These are phyloP conservation scores for Phallusia fumigata DNA, from an alignment of 23 tunicate genomes.

Conservation along the genomic window DNA sequence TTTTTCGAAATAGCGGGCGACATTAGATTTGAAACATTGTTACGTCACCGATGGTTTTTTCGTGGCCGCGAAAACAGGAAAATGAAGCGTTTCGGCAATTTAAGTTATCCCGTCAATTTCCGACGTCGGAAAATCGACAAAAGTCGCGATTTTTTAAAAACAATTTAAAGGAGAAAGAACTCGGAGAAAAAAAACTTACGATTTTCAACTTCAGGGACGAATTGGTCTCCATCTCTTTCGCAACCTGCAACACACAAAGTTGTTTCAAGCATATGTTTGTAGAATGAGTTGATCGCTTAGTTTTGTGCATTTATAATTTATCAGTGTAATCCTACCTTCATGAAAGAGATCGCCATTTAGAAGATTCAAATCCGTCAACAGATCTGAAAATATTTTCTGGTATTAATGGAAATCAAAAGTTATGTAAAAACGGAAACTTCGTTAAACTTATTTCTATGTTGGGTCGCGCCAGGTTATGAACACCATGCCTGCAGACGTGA, in stretches of 20 bases:
- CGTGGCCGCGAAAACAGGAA: neutral
- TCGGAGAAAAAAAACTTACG: constrained; percentile 41
- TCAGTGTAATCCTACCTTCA: constrained; percentile 34
- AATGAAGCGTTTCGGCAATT: neutral
- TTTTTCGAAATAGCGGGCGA: too few relatives aligned
- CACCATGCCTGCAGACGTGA: too few relatives aligned
- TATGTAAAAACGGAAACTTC: too few relatives aligned
- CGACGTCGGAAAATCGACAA: neutral
- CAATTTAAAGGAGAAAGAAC: neutral
- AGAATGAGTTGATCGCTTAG: too few relatives aligned
- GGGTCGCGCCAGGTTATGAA: too few relatives aligned
- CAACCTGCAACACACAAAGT: constrained; percentile 32
- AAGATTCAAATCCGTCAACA: constrained; percentile 41
- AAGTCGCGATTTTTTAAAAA: too few relatives aligned
- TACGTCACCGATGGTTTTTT: neutral
- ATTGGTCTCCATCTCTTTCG: constrained; percentile 77
- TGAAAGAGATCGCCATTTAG: constrained; percentile 35
- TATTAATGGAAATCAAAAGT: too few relatives aligned
- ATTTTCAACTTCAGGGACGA: constrained; percentile 95
- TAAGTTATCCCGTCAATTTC: neutral
- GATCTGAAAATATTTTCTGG: neutral
- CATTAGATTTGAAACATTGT: neutral
- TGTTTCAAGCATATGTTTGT: too few relatives aligned
- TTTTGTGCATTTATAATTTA: too few relatives aligned
- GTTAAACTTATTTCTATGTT: too few relatives aligned